These are phyloP conservation scores for Tachysurus vachellii DNA, from an alignment of 2,113 vertebrate species.

Conservation along the genomic window DNA sequence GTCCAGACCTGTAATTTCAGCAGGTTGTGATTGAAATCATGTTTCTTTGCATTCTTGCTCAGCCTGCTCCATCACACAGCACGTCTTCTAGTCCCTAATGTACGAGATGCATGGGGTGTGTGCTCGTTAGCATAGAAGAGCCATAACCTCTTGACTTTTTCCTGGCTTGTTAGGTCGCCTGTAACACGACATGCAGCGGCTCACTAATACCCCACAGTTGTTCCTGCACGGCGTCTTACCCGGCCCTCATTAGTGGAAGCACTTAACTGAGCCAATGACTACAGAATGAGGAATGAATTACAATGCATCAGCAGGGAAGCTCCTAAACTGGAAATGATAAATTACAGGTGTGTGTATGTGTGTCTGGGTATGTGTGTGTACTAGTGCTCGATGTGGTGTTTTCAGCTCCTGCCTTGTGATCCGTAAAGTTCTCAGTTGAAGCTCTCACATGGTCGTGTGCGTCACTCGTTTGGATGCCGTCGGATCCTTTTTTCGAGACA, in stretches of 20 bases:
- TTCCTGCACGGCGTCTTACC: background rate
- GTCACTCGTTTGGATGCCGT: background rate
- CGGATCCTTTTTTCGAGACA: background rate
- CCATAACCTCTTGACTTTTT: background rate
- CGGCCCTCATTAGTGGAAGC: background rate
- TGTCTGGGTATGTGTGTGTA: no score
- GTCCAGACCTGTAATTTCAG: background rate
- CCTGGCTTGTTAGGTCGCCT: background rate
- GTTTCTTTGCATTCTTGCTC: background rate
- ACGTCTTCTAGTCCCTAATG: background rate
- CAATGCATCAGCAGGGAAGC: background rate
- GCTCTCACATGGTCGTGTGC: background rate
- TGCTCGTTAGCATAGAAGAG: background rate
- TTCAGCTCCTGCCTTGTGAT: background rate
- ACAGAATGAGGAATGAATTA: conserved; percentile 14
- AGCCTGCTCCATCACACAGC: background rate
- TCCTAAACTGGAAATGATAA: background rate
- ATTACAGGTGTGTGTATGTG: conserved; percentile 4
- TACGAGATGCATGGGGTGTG: background rate
- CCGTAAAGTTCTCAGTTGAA: background rate
- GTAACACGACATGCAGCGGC: background rate
- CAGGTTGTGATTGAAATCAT: background rate
- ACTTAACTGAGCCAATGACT: background rate
- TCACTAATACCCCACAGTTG: background rate
- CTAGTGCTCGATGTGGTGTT: background rate